A percentile compares a stretch with the other conserved stretches of the same genome.
Conservation (phyloP, 2,113 vertebrate genomes). For the Cynocephalus volans region DNA sequence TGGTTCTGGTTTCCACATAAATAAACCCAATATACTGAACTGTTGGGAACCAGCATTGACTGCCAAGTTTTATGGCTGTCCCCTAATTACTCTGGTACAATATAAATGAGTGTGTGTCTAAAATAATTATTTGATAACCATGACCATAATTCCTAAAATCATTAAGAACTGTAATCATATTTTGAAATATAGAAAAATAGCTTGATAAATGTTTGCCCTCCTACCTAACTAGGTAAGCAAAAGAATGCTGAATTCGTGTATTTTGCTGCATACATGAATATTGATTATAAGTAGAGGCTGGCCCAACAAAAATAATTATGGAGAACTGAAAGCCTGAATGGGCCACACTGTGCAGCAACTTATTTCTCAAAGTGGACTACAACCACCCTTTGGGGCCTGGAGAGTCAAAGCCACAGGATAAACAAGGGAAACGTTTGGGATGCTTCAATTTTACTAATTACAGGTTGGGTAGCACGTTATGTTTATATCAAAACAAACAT, state of each 20-base stretch:
- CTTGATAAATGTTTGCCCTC: conserved; percentile 72
- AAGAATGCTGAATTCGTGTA: conserved; percentile 55
- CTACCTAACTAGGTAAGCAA: conserved; percentile 63
- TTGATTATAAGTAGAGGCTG: not conserved
- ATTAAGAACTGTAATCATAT: conserved; percentile 66
- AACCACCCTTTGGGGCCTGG: not conserved
- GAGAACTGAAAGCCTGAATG: not conserved
- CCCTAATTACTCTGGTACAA: conserved; percentile 80
- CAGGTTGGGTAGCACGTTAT: not conserved
- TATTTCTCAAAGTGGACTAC: not conserved
- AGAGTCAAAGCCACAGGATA: not conserved
- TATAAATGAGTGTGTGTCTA: conserved; percentile 70
- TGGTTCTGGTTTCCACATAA: conserved; percentile 77
- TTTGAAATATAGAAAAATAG: conserved; percentile 67
- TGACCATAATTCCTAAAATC: conserved; percentile 72
- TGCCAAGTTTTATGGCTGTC: conserved; percentile 77
- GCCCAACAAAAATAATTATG: not conserved
- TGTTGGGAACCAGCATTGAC: conserved; percentile 73
- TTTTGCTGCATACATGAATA: conserved; percentile 45
- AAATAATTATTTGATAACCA: conserved; percentile 80
- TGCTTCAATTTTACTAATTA: not conserved
- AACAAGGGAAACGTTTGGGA: not conserved
- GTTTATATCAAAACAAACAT: conserved; percentile 19
- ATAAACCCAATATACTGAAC: conserved; percentile 76
- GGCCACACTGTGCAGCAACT: not conserved